Evolutionary conservation across 2,888 invertebrate species (phyloP), one percentile per base, ranked within the genome.

Genomic region (Trissoscelio sp.): DNA sequence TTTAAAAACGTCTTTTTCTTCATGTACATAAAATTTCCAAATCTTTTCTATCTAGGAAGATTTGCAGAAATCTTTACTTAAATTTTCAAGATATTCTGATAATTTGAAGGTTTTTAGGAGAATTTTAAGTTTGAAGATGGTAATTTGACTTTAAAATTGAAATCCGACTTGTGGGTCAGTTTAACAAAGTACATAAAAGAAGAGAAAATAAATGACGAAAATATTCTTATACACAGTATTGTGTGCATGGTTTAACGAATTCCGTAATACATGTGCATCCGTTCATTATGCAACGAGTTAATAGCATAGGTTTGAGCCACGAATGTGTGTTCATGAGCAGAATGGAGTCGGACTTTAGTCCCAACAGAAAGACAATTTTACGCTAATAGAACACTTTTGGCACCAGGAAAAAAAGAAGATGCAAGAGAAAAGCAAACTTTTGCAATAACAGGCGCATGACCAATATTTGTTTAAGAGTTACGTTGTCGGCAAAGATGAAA

Each of bases 401-500:
- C 12, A 24, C 24, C 1, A 0, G 24, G 11, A 24, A 31, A 5
- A 12, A 72, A 51, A 42, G 53, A 28, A 28, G 34, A 48, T 42
- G 6, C 58, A 22, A 34, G 31, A 44, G 12, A 62, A 66, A 62
- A 18, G 7, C 12, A 11, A 5, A 14, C 16, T 53, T 74, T 24
- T 46, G 74, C 55, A 57, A 74, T 62, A 57, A 44, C 42, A 53
- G 42, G 7, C 22, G 14, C 11, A 44, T 14, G 51, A 51, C 31
- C 31, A 67, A 75, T 75, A 51, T 75, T 75, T 67, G 67, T 51
- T 62, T 60, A 42, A 16, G 42, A 57, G 12, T 77, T 44, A 39
- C 64, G 64, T 31, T 53, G n/a, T 24, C 31, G 6, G 16, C 9
- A 7, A 31, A 51, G 34, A 51, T 58, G 39, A 16, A 31, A 57